A percentile compares a stretch with the other conserved stretches of the same genome.
Evolutionary conservation across 2,888 invertebrate genomes (phyloP).

Genomic region (Furcula furcula): DNA sequence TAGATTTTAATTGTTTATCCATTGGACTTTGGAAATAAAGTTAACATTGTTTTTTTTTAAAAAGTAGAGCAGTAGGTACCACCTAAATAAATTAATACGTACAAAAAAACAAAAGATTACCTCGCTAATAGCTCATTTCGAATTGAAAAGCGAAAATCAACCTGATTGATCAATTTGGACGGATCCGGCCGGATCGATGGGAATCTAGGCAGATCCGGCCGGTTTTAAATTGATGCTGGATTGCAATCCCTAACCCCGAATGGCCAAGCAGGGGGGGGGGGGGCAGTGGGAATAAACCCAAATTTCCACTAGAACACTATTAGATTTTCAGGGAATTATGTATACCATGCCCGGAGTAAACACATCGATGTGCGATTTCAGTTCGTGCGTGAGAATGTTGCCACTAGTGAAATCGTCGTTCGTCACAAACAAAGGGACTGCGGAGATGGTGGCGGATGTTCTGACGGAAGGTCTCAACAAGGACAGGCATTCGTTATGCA

Average conservation of each 20-base stretch:
- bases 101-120: no score
- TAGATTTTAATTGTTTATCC: no score
- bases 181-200: no score
- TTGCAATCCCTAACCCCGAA: neutral
- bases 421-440: neutral
- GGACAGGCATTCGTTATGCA: no score
- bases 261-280: neutral
- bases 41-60: no score
- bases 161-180: no score
- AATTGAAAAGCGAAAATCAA: no score
- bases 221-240: neutral
- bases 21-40: no score
- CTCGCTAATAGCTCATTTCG: no score
- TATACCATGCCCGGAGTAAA: neutral
- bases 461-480: slow-evolving; percentile 1
- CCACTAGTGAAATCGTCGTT: neutral
- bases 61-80: no score
- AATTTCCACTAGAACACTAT: neutral
- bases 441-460: slow-evolving; percentile 3
- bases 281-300: neutral
- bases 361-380: neutral
- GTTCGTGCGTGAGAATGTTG: neutral
- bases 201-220: neutral
- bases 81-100: no score
- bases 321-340: neutral